phyloP scores from a whole-genome alignment of 2,113 vertebrate species.

The Pleuronectes platessa region DNA sequence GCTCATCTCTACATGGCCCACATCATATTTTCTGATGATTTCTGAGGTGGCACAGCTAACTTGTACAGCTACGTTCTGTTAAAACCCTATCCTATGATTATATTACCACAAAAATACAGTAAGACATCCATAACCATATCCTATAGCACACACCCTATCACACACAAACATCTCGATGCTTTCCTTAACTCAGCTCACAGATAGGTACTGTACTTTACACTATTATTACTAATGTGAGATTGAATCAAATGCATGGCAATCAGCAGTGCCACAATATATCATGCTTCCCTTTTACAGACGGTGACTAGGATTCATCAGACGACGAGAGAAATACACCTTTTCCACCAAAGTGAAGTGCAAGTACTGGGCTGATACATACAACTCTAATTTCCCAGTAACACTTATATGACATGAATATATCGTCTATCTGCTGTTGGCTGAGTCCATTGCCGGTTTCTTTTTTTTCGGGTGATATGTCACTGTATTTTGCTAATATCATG shows the following conservation, averaged over 20 bases:
- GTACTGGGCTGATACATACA: too few relatives aligned
- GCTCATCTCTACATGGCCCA: conserved; percentile 4
- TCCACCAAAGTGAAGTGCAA: too few relatives aligned
- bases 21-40: conserved; percentile 3
- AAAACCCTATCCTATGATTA: not conserved
- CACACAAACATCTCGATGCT: not conserved
- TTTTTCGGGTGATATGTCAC: too few relatives aligned
- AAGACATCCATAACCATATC: too few relatives aligned
- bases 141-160: not conserved
- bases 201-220: conserved; percentile 3
- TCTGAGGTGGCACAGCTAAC: not conserved
- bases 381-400: too few relatives aligned
- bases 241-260: conserved; percentile 13
- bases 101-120: too few relatives aligned
- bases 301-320: not conserved
- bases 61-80: not conserved
- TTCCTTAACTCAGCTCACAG: conserved; percentile 8
- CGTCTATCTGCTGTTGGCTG: too few relatives aligned
- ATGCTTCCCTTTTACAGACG: not conserved
- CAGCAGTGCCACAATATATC: not conserved
- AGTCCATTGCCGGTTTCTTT: too few relatives aligned
- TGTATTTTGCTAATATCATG: too few relatives aligned
- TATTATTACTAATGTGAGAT: conserved; percentile 12
- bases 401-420: too few relatives aligned
- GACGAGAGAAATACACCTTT: not conserved